Evolutionary conservation across 2,888 invertebrate species (phyloP).

Genomic region (Plagodis dolabraria): DNA sequence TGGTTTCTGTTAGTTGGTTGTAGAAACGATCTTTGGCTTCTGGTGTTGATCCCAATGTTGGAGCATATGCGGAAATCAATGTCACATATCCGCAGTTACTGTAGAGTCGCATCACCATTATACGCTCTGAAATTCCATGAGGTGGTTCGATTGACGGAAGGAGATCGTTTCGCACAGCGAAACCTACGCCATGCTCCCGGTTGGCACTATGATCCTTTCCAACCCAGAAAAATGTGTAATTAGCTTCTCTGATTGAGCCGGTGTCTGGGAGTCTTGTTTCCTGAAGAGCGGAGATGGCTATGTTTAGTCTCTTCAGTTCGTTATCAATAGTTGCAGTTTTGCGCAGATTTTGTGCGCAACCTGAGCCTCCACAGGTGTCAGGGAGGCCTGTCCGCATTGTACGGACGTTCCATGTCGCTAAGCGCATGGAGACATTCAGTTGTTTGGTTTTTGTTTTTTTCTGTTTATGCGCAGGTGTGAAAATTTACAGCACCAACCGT

Average conservation of each 20-base stretch:
- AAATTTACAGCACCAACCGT: constrained; percentile 9
- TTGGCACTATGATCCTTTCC: constrained; percentile 1
- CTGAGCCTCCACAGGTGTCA: constrained; percentile 9
- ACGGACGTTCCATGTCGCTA: constrained; percentile 27
- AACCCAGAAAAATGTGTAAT: constrained; percentile 28
- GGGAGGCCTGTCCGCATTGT: constrained; percentile 20
- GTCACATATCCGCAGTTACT: constrained; percentile 15
- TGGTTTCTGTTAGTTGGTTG: constrained; percentile 4
- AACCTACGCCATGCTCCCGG: constrained; percentile 30
- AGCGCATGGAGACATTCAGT: constrained; percentile 4
- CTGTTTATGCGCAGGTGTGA: constrained; percentile 7
- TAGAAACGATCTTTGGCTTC: constrained; percentile 20
- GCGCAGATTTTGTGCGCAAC: constrained; percentile 5
- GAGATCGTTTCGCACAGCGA: constrained; percentile 24
- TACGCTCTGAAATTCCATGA: constrained; percentile 18
- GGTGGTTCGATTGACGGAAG: constrained; percentile 11
- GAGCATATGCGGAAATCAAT: constrained; percentile 26
- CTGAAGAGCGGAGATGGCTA: constrained; percentile 27
- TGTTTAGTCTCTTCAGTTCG: constrained; percentile 24
- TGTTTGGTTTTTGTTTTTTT: constrained; percentile 2
- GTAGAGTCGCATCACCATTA: constrained; percentile 17
- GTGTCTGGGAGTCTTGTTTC: constrained; percentile 30
- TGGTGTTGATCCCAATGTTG: constrained; percentile 16
- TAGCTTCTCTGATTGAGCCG: constrained; percentile 21
- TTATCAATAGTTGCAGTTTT: constrained; percentile 19